Base-by-base conservation (phyloP, 1,140 invertebrate genomes). In the Helicoverpa armigera region DNA sequence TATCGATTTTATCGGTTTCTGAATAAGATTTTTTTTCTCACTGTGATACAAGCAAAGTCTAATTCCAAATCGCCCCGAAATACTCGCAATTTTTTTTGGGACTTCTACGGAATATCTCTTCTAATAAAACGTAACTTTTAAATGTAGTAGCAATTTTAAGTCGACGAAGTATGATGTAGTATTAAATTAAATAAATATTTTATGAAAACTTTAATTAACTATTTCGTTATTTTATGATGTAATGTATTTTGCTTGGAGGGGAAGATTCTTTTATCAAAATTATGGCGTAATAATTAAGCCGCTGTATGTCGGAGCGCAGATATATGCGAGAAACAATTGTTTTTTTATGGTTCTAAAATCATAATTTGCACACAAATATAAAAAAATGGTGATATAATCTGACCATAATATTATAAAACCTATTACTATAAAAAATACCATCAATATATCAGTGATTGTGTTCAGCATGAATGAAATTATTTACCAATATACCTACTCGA, bases 141-240 rank as follows among this genome's bases (percentile, higher is more conserved):
- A 43, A 43, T 43, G 35, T 43, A 43, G 35, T 43, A 7, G 5
- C 35, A 43, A 43, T 7, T 7, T 43, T 43, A 43, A 9, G 5
- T 43, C 35, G 35, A 23, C 23, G 23, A 23, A 23, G 35, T 9
- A 9, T 35, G 5, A 58, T 51, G n/a, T 69, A 69, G 65, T 69
- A 50, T 69, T 50, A 69, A 18, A 67, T 60, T 60, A 61, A 50
- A 69, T 16, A 23, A 23, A 69, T 50, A 50, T 69, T 50, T 69
- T 69, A 50, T 69, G 43, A 50, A 51, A 50, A 50, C 18, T 18
- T 18, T 50, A 69, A 51, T 50, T 69, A 50, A 50, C 18, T 69
- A 18, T 50, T 50, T 69, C 35, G 65, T 69, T 69, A 69, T 69
- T 69, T 69, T 69, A 69, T 69, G 5, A 58, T 69, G 13, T 13